Base-by-base conservation (phyloP, 2,888 invertebrate genomes). In the Tanypteryx hageni region DNA sequence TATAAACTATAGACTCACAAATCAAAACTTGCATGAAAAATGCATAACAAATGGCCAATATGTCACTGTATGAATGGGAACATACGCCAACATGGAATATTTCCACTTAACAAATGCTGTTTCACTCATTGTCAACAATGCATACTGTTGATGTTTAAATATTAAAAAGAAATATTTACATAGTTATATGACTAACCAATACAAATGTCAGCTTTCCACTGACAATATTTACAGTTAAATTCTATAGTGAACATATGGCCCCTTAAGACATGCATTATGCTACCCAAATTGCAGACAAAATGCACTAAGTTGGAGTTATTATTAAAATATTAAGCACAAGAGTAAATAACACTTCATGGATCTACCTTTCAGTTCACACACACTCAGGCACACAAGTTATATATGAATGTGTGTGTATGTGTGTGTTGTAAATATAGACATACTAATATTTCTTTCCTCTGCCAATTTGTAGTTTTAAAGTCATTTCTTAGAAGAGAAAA, bases 171-270 rank as follows among this genome's bases (percentile, higher is more conserved):
- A 68, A 82, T 92, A 92, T 89, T 92, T 91, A 92, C 82, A 92
- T 81, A 68, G 59, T 59, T 92, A 92, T 85, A 92, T 92, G 83
- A 92, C 92, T 92, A 83, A 64, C 31, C n/a, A 82, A 92, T 82
- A 82, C 83, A 91, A 81, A 61, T 84, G 83, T 68, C 92, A 93
- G 86, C 68, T 92, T 92, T 76, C 76, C 27, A 27, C 76, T 91
- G 86, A 81, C 92, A 92, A 92, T 93, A 93, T 93, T 93, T 93
- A 93, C 93, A 93, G 92, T 93, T 92, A 92, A 86, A 64, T 92
- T 93, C 92, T 92, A 92, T 92, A 92, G 92, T 92, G 92, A 93
- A 92, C 93, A 92, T 86, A 92, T 93, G 93, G 92, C 93, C 93
- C 92, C 92, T 92, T 92, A 92, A 92, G 91, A 93, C 86, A 93